A percentile compares a stretch with the other conserved stretches of the same genome.
Conservation (phyloP, 2,797 vertebrate species). For the Astyanax mexicanus region DNA sequence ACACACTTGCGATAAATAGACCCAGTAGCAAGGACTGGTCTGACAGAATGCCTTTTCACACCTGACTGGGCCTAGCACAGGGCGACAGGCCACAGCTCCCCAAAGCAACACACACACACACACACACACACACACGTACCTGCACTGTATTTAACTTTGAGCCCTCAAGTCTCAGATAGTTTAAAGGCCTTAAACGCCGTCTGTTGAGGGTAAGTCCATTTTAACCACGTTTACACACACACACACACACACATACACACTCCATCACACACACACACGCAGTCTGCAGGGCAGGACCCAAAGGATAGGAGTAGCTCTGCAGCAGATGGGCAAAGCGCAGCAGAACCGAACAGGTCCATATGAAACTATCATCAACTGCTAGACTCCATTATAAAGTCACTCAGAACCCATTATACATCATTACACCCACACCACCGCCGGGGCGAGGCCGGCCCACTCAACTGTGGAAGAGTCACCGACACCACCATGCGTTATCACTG, state of each 20-base stretch:
- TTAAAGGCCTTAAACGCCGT: conserved; percentile 60
- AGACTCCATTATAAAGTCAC: conserved; percentile 40
- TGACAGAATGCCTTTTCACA: conserved; percentile 88
- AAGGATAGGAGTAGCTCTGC: conserved; percentile 36
- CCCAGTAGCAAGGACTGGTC: conserved; percentile 78
- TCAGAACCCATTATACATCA: conserved; percentile 30
- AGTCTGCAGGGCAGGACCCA: conserved; percentile 50
- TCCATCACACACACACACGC: neutral
- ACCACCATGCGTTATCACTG: too few species aligned
- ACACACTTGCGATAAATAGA: conserved; percentile 71
- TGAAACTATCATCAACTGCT: conserved; percentile 46
- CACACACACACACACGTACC: conserved; percentile 56
- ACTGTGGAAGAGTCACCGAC: too few species aligned
- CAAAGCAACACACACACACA: conserved; percentile 64
- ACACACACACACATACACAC: conserved; percentile 36
- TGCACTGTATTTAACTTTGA: conserved; percentile 62
- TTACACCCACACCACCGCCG: conserved; percentile 7
- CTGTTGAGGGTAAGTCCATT: conserved; percentile 58
- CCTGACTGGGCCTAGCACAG: conserved; percentile 84
- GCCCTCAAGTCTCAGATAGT: conserved; percentile 58
- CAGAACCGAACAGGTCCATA: conserved; percentile 51
- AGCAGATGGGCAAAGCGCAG: conserved; percentile 55
- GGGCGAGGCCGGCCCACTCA: neutral
- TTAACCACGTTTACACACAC: conserved; percentile 52
- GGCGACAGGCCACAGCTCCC: conserved; percentile 81